Base-by-base conservation (phyloP, 1,140 invertebrate species). In the Lethocerus indicus region DNA sequence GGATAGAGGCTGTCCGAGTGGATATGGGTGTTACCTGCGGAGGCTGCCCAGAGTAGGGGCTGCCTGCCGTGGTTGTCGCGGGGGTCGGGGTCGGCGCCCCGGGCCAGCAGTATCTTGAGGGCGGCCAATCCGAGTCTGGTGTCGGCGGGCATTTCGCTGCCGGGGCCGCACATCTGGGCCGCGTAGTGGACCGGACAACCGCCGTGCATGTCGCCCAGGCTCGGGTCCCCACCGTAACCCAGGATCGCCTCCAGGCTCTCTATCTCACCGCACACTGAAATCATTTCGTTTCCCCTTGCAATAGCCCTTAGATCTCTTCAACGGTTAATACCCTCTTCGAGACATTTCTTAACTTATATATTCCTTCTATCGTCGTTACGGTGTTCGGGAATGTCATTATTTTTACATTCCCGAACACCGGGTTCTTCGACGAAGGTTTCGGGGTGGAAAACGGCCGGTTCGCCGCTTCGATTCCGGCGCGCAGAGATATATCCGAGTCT, bases 131-230 rank as follows among this genome's bases (percentile, higher is more conserved):
- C 85, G 1, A 70, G 61, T 54, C 51, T 56, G 57, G 58, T 57
- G 56, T 67, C 65, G 50, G 63, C 61, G 29, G 79, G 78, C 50
- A 75, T 74, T 51, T 81, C 80, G 9, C 74, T 76, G 4, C 77
- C 77, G 16, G 80, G 77, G 1, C 84, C 88, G 61, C 89, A 91
- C 76, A 94, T 91, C 65, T 96, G 92, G 18, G 92, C 90, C 0
- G 93, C 92, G 67, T 98, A 98, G 64, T 98, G 94, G 21, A 98
- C 68, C 0, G 94, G 91, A 59, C 85, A 90, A 9, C 93, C 94
- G 4, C 88, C 87, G 61, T 96, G 89, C 49, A 89, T 80, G 65
- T 98, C 94, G 0, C 88, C 78, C 0, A 82, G 83, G 1, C 83
- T 82, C 13, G 88, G 73, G 54, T 82, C 76, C 0, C 87, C 90